Conservation (phyloP, 2,888 invertebrate species). For the Hyppa rectilinea region DNA sequence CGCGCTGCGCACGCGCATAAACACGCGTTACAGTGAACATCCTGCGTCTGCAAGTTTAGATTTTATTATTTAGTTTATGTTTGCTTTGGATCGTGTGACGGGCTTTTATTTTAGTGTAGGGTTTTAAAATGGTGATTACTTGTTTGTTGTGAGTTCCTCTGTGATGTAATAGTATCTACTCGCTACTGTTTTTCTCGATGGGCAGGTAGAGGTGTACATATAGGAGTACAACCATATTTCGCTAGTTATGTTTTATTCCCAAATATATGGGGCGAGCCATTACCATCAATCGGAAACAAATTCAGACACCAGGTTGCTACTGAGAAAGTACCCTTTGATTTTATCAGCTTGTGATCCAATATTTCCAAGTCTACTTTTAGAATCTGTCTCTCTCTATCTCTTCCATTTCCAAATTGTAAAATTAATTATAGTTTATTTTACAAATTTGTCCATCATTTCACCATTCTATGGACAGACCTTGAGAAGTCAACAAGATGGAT, state of each 20-base stretch:
- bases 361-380: background rate
- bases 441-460: too few species aligned
- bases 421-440: background rate
- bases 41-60: slow-evolving; percentile 62
- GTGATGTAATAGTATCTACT: slow-evolving; percentile 4
- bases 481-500: background rate
- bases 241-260: too few species aligned
- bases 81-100: slow-evolving; percentile 40
- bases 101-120: slow-evolving; percentile 35
- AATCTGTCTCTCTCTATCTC: too few species aligned
- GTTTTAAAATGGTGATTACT: slow-evolving; percentile 26
- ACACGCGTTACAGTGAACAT: slow-evolving; percentile 69
- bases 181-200: background rate
- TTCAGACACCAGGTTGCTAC: too few species aligned
- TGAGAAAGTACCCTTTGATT: background rate
- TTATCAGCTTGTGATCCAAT: background rate
- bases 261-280: background rate
- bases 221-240: background rate
- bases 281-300: background rate
- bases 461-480: background rate
- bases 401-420: background rate
- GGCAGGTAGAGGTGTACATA: background rate
- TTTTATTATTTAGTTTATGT: slow-evolving; percentile 61
- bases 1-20: slow-evolving; percentile 60
- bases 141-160: slow-evolving; percentile 22